Base-by-base conservation (phyloP, 2,113 vertebrate genomes). In the Otolemur garnettii region DNA sequence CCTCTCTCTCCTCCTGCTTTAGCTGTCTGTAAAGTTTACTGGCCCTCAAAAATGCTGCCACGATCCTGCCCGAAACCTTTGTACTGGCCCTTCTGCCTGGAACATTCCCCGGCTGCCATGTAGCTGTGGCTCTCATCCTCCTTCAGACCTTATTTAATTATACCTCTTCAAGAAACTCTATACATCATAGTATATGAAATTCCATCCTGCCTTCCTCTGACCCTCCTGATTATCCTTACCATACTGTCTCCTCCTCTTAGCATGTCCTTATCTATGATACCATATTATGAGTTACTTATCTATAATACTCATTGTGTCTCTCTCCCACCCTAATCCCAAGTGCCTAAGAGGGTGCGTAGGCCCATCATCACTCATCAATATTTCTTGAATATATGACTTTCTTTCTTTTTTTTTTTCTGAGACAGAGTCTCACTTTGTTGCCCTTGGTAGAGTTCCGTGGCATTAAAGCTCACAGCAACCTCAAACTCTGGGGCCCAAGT, bases 311-410 rank as follows among this genome's bases (percentile, higher is more conserved):
- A 57, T 24, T 59, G 13, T 78, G 22, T 72, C 66, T 81, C 89
- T 87, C 50, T 24, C 42, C n/a, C 4, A 7, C 3, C 38, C 81
- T 8, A 81, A 45, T 33, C 9, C 42, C 71, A 96, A 92, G 42
- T 72, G 19, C 35, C 80, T 22, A 24, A 22, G 21, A 68, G 33
- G 42, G 66, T 35, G 1, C 19, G 21, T 38, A 53, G 9, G 60
- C 7, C 42, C 72, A 30, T 83, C 77, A 86, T n/a, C 19, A 72
- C 35, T 86, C 21, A 55, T 28, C 66, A 75, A 14, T 75, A 83
- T 35, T 79, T 72, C 68, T 85, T 78, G 19, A 91, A 42, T 82
- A 53, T 59, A 35, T 55, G 50, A 64, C 75, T 87, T 86, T 95
- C 85, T 68, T 50, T 50, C 8, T 50, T 50, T 50, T 50, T 50